Percentiles rank a stretch among this genome's conserved stretches.
Evolutionary conservation across 2,888 invertebrate species (phyloP).

Genomic region (Andrena marginata): DNA sequence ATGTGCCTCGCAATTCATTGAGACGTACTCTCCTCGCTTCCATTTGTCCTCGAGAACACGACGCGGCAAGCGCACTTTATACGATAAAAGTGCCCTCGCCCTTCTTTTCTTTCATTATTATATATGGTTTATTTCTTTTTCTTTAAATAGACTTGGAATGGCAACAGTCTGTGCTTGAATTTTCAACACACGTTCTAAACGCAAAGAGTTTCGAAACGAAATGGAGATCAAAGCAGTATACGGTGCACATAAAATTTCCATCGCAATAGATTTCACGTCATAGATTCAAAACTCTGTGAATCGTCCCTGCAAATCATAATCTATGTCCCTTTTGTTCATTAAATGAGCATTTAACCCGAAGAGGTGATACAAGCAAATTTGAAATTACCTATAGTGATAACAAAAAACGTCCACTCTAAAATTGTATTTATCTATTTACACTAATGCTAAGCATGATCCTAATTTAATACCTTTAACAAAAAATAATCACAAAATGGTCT

Average conservation of each 20-base stretch:
- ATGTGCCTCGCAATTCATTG: slow-evolving; percentile 51
- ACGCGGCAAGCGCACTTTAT: slow-evolving; percentile 57
- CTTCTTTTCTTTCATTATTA: slow-evolving; percentile 60
- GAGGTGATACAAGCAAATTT: slow-evolving; percentile 61
- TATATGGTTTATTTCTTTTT: too few species aligned
- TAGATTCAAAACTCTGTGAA: slow-evolving; percentile 78
- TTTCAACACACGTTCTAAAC: slow-evolving; percentile 62
- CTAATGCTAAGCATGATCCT: slow-evolving; percentile 73
- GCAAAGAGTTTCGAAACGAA: slow-evolving; percentile 60
- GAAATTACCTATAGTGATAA: slow-evolving; percentile 68
- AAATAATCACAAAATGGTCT: slow-evolving; percentile 75
- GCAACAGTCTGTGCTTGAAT: slow-evolving; percentile 57
- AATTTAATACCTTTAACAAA: slow-evolving; percentile 75
- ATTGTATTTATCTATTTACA: slow-evolving; percentile 76
- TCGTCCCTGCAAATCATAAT: slow-evolving; percentile 63
- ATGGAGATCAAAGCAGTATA: slow-evolving; percentile 67
- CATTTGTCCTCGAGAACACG: slow-evolving; percentile 48
- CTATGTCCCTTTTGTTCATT: slow-evolving; percentile 35
- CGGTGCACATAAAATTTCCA: slow-evolving; percentile 71
- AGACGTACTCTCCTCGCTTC: slow-evolving; percentile 21
- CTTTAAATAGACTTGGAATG: slow-evolving; percentile 67
- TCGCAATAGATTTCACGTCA: slow-evolving; percentile 82
- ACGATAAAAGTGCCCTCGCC: slow-evolving; percentile 62
- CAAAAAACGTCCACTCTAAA: slow-evolving; percentile 73
- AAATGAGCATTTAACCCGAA: slow-evolving; percentile 59